Base-by-base conservation (phyloP, 1,140 invertebrate genomes). In the Psix sp. region DNA sequence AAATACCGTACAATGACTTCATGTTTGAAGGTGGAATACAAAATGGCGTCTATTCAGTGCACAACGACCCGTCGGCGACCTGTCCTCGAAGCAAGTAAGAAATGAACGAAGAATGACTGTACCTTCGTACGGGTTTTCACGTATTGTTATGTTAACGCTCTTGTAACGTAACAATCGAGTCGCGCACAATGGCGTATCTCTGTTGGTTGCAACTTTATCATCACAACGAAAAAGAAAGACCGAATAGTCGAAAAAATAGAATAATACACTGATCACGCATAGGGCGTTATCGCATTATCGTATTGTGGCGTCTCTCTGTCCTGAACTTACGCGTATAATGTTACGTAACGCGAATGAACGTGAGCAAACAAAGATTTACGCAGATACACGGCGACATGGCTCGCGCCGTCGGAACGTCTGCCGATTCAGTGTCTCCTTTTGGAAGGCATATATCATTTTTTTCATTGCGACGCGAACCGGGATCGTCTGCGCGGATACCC, bases 61-160 rank as follows among this genome's bases (percentile, higher is more conserved):
- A 59, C 49, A 36, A 15, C 60, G 54, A 75, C 54, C 72, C 65
- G 54, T 48, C 52, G 60, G 60, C 73, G 73, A 75, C 66, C 73
- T 71, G 66, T 75, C 66, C 38, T 52, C 42, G 17, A 56, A 56
- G 51, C 48, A 51, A 14, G 46, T 45, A 76, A 77, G 65, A 70
- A 74, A 71, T 35, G 60, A 56, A 74, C 70, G 70, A 70, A 73
- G 54, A 73, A 45, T 54, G 57, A 74, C 60, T 62, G 40, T 45
- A 70, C 48, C 54, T 56, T 51, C 54, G 38, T 39, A 26, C 71
- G 56, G 72, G 68, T 66, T 79, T 77, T 74, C 67, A 38, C 42
- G 62, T 51, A 74, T 85, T 86, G 83, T 85, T 85, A 86, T 86
- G 84, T 85, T 84, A 86, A 86, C 80, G 78, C 76, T 70, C 66